Evolutionary conservation across 1,140 invertebrate genomes (phyloP).

Genomic region (Alviniconcha marisindica): DNA sequence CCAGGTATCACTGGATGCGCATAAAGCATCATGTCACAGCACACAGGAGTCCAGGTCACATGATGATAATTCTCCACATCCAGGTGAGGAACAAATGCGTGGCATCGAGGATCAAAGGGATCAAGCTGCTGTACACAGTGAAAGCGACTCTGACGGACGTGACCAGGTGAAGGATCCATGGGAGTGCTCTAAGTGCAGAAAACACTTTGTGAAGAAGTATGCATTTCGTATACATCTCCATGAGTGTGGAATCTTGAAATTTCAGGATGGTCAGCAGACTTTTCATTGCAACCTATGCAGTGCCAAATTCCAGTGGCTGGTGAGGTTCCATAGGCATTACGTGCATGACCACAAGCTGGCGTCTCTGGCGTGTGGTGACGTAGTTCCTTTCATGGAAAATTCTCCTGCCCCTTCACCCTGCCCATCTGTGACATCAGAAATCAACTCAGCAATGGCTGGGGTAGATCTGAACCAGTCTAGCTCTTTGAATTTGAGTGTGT

Average conservation of each 20-base stretch:
- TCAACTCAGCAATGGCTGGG: constrained; percentile 14
- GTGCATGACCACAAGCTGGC: constrained; percentile 9
- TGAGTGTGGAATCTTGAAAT: constrained; percentile 10
- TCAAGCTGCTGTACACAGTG: no score
- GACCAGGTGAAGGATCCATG: constrained; percentile 4
- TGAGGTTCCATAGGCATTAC: not conserved
- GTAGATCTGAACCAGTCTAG: not conserved
- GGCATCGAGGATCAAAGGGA: no score
- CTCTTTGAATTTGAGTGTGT: not conserved
- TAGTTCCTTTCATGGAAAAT: not conserved
- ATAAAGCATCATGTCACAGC: not conserved
- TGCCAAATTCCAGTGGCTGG: not conserved
- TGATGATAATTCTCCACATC: no score
- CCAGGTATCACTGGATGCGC: constrained; percentile 8
- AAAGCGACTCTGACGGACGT: no score
- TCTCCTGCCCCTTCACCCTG: not conserved
- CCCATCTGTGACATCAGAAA: constrained; percentile 8
- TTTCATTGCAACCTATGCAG: constrained; percentile 11
- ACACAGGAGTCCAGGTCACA: no score
- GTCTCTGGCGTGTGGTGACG: not conserved
- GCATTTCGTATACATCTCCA: not conserved
- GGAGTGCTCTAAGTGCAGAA: constrained; percentile 26
- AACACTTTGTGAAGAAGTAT: not conserved
- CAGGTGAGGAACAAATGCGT: no score
- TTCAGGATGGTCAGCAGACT: not conserved